phyloP scores from a whole-genome alignment of 2,797 vertebrate species.

The Sebastes paucispinis region DNA sequence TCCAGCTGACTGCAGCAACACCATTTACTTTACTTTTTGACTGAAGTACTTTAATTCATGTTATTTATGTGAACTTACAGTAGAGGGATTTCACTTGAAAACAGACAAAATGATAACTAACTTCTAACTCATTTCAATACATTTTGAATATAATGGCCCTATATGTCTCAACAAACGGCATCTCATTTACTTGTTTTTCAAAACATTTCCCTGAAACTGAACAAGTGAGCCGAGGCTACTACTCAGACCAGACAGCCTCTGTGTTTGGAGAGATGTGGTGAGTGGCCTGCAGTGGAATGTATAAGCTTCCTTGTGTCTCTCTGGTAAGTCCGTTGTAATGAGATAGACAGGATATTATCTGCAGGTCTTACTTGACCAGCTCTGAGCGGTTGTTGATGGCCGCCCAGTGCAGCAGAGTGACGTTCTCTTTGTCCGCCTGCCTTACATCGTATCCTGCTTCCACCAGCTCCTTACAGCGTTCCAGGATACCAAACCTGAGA shows the following conservation, averaged over 20 bases:
- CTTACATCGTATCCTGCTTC: conserved; percentile 94
- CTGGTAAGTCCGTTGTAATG: background rate
- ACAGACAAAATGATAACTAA: background rate
- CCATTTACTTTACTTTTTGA: background rate
- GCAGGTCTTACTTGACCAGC: conserved; percentile 88
- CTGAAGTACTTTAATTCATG: background rate
- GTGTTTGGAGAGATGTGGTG: background rate
- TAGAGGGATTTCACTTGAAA: background rate
- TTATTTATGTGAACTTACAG: background rate
- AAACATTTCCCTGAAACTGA: background rate
- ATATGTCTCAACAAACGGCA: background rate
- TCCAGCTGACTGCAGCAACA: background rate
- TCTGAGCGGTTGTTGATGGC: conserved; percentile 96
- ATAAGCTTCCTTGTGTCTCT: background rate
- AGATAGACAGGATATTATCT: background rate
- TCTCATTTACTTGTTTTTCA: background rate
- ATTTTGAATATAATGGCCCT: background rate
- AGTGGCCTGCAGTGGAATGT: background rate
- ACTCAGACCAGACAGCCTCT: background rate
- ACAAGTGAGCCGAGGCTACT: background rate
- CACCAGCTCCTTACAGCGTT: conserved; percentile 93
- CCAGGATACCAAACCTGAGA: conserved; percentile 90
- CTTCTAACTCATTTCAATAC: background rate
- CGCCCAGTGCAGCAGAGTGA: conserved; percentile 96
- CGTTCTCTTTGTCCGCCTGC: conserved; percentile 95